Conservation (phyloP, 2,888 invertebrate genomes). For the Drosophila setosimentum region DNA sequence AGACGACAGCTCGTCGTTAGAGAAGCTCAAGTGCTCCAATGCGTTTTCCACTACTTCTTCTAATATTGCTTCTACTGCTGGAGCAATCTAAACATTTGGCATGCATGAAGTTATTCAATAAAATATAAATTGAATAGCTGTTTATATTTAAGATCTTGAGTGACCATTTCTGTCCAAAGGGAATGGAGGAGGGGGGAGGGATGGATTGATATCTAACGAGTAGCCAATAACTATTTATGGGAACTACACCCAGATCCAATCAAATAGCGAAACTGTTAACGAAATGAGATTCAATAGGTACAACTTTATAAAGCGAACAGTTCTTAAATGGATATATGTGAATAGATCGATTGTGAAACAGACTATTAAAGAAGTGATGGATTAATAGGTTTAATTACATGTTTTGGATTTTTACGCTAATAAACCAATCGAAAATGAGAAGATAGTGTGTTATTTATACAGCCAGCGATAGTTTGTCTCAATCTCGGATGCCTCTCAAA, state of each 20-base stretch:
- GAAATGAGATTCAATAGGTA: slow-evolving; percentile 1
- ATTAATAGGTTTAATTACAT: neutral
- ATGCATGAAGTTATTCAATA: slow-evolving; percentile 77
- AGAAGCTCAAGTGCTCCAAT: slow-evolving; percentile 38
- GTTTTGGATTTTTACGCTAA: neutral
- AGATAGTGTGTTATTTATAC: neutral
- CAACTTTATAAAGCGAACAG: neutral
- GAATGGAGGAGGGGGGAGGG: rapidly evolving
- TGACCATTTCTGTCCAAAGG: slow-evolving; percentile 25
- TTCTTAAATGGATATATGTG: neutral
- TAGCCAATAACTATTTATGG: slow-evolving; percentile 4
- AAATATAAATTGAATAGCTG: slow-evolving; percentile 75
- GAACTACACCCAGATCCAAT: slow-evolving; percentile 25
- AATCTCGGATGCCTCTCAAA: neutral
- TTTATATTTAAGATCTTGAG: slow-evolving; percentile 42
- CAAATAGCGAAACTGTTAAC: slow-evolving; percentile 18
- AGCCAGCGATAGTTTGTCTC: neutral
- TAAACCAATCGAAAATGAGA: neutral
- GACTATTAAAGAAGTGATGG: neutral
- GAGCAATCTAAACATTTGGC: slow-evolving; percentile 59
- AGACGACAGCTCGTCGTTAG: slow-evolving; percentile 44
- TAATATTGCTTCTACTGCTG: slow-evolving; percentile 4
- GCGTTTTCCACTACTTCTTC: slow-evolving; percentile 13
- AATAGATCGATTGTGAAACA: neutral
- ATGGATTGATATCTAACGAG: neutral